Conservation (phyloP, 1,140 invertebrate genomes). For the Lepidurus packardi region DNA sequence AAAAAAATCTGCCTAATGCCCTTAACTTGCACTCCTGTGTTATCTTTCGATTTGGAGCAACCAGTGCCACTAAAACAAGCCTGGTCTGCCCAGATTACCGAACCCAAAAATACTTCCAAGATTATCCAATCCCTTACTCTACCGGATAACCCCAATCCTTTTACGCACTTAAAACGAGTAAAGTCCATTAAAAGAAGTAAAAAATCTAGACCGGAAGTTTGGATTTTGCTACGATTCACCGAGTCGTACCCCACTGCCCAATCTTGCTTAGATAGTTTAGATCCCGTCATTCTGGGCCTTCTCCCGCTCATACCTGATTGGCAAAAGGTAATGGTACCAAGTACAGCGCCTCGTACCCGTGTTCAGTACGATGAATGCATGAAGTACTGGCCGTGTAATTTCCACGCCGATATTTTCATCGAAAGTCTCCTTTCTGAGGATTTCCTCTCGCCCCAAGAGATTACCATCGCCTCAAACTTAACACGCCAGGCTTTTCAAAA, state of each 20-base stretch:
- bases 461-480: slow-evolving; percentile 53
- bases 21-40: slow-evolving; percentile 28
- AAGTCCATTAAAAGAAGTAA: background rate
- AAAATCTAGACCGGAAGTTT: background rate
- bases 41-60: background rate
- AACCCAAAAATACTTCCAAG: slow-evolving; percentile 33
- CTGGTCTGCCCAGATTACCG: slow-evolving; percentile 31
- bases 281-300: background rate
- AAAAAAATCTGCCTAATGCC: slow-evolving; percentile 9
- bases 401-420: slow-evolving; percentile 61
- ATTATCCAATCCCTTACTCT: slow-evolving; percentile 28
- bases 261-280: background rate
- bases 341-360: slow-evolving; percentile 55
- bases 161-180: slow-evolving; percentile 35
- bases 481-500: slow-evolving; percentile 58
- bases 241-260: background rate
- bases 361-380: slow-evolving; percentile 59
- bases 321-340: slow-evolving; percentile 54
- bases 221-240: slow-evolving; percentile 24
- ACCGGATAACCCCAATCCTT: slow-evolving; percentile 1
- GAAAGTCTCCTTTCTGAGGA: slow-evolving; percentile 58
- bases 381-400: slow-evolving; percentile 74
- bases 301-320: slow-evolving; percentile 27
- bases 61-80: slow-evolving; percentile 27
- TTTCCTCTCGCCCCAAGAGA: slow-evolving; percentile 57